A percentile compares a stretch with the other conserved stretches of the same genome.
Conservation (phyloP, 2,113 vertebrate species). For the Paradoxurus hermaphroditus region DNA sequence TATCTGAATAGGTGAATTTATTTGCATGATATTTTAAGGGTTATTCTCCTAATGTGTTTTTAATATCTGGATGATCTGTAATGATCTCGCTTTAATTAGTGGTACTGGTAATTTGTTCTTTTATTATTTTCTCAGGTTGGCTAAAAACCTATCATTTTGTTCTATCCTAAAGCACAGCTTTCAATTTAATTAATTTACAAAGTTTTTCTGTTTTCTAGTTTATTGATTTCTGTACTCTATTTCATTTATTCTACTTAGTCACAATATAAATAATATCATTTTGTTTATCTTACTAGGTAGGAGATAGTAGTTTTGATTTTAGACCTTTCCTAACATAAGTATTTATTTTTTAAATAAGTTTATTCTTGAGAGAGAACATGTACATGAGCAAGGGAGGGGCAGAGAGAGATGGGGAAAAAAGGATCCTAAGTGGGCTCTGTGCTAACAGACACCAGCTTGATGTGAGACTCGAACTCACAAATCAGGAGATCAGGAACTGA, state of each 20-base stretch:
- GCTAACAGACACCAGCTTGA: no score
- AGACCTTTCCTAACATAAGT: background rate
- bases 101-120: background rate
- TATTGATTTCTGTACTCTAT: background rate
- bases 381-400: no score
- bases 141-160: background rate
- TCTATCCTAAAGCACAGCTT: background rate
- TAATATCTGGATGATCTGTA: background rate
- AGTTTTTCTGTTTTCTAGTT: background rate
- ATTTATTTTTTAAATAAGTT: background rate
- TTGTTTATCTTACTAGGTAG: background rate
- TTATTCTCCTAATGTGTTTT: background rate
- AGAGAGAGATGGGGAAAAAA: no score
- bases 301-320: background rate
- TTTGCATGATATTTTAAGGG: background rate
- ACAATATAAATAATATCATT: background rate
- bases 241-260: background rate
- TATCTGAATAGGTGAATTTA: background rate
- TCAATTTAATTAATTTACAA: background rate
- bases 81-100: background rate
- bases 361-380: no score
- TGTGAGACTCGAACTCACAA: no score
- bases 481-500: no score
- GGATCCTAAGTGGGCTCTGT: no score
- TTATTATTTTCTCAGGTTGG: background rate